Evolutionary conservation across 2,888 invertebrate genomes (phyloP), one percentile per base, ranked within the genome.

Genomic region (Pteria penguin): DNA sequence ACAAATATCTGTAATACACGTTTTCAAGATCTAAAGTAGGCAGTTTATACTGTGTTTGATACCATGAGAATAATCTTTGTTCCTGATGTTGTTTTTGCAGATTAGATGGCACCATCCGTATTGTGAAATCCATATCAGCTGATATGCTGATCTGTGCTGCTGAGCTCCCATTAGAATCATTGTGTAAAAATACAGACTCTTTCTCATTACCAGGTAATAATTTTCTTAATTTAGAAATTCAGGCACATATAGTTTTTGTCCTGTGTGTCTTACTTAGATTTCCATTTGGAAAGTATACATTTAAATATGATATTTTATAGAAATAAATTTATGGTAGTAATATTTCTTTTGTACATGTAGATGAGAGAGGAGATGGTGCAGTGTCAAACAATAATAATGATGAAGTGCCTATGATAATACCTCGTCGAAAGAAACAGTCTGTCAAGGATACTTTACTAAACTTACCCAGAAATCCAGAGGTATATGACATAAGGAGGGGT

Each of bases 131-230:
- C 1, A 71, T 88, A 18, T 75, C 83, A 2, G 70, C 78, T 31
- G 75, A 82, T 52, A 70, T 78, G 24, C 60, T 89, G 5, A 76
- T 89, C 4, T 85, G 84, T 76, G 85, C 89, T 24, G 83, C 86
- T 26, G 90, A 89, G 68, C 72, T 90, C 8, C 89, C 90, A 18
- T 79, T 90, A 27, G 89, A 90, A 54, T 81, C 80, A 5, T 77
- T 90, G 45, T 88, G 88, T 78, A 86, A 84, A 65, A 76, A 84
- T 14, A 81, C 83, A 52, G 86, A 89, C 63, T 77, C 84, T 52
- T 88, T 87, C 69, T 62, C 74, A 2, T 65, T 85, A 8, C 88
- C 90, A 81, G 88, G 88, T 88, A 80, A n/a, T n/a, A n/a, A n/a
- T n/a, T n/a, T n/a, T n/a, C n/a, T n/a, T n/a, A n/a, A n/a, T n/a